Evolutionary conservation across 2,888 invertebrate species (phyloP).

Genomic region (Coleophora deauratella): DNA sequence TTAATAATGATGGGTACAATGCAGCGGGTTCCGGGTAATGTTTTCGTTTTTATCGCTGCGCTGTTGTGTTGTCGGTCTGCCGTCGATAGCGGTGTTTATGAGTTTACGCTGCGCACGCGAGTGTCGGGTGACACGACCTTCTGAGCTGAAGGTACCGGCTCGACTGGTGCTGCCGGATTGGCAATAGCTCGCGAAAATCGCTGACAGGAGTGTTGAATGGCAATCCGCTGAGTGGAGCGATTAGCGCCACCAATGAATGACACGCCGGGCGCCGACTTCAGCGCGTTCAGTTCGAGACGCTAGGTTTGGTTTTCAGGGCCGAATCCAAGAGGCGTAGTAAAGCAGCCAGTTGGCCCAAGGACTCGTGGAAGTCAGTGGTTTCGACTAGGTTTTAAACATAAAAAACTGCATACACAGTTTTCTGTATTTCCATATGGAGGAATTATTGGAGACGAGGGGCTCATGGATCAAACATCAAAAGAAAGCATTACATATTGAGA

Average conservation of each 20-base stretch:
- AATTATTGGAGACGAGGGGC: too few relatives aligned
- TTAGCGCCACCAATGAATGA: constrained; percentile 36
- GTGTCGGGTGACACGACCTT: constrained; percentile 39
- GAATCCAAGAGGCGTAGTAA: background rate
- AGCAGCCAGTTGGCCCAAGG: too few relatives aligned
- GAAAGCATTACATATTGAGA: too few relatives aligned
- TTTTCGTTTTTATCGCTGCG: constrained; percentile 48
- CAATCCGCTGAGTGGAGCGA: constrained; percentile 37
- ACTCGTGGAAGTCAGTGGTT: too few relatives aligned
- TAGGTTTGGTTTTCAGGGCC: background rate
- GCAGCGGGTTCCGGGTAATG: constrained; percentile 36
- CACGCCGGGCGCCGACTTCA: constrained; percentile 35
- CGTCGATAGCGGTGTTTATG: constrained; percentile 38
- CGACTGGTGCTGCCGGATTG: constrained; percentile 36
- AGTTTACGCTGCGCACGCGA: constrained; percentile 31
- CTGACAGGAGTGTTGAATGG: constrained; percentile 19
- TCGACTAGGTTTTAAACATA: too few relatives aligned
- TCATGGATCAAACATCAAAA: too few relatives aligned
- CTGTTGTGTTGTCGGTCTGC: constrained; percentile 31
- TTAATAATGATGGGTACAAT: constrained; percentile 18
- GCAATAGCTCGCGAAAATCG: constrained; percentile 34
- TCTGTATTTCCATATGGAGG: too few relatives aligned
- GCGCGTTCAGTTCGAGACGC: constrained; percentile 18
- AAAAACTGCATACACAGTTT: too few relatives aligned
- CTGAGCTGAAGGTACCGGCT: constrained; percentile 29